These are phyloP conservation scores for Callionymus lyra DNA, from an alignment of 2,113 vertebrate species.

Conservation along the genomic window DNA sequence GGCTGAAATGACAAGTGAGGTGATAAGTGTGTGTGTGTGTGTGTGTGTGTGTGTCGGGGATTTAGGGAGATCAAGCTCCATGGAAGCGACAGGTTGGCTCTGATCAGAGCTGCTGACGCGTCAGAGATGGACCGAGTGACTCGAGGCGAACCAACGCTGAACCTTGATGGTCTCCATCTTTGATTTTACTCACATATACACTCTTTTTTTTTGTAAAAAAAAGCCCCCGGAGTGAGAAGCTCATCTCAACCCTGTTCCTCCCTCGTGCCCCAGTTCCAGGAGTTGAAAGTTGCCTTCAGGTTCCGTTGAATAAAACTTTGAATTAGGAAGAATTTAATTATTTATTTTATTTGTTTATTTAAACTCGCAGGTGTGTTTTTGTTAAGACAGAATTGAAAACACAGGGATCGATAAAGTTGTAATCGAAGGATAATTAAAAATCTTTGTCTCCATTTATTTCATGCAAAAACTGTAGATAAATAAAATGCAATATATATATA, in stretches of 20 bases:
- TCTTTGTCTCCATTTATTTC: too few species aligned
- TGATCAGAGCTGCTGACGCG: constrained; percentile 35
- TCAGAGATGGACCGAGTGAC: constrained; percentile 18
- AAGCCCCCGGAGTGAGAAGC: constrained; percentile 4
- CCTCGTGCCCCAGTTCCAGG: not conserved
- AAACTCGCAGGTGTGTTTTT: too few species aligned
- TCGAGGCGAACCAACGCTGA: constrained; percentile 10
- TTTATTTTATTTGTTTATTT: too few species aligned
- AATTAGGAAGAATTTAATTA: too few species aligned
- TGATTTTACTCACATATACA: constrained; percentile 15
- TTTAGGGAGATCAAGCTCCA: constrained; percentile 18
- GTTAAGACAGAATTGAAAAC: too few species aligned
- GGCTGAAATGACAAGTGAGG: constrained; percentile 27
- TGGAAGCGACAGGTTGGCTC: constrained; percentile 37
- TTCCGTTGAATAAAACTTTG: too few species aligned
- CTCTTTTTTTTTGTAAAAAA: not conserved
- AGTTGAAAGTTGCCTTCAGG: too few species aligned
- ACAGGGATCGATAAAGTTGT: too few species aligned
- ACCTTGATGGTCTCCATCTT: constrained; percentile 18
- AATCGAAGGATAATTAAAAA: too few species aligned
- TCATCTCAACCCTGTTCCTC: not conserved
- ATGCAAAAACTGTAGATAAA: too few species aligned
- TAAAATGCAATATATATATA: too few species aligned
- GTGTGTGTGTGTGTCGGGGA: constrained; percentile 6
- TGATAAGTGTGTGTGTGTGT: constrained; percentile 18